Percentiles rank a stretch among this genome's conserved stretches.
These are phyloP conservation scores for Pampus argenteus DNA, from an alignment of 2,797 vertebrate species.

Conservation along the genomic window DNA sequence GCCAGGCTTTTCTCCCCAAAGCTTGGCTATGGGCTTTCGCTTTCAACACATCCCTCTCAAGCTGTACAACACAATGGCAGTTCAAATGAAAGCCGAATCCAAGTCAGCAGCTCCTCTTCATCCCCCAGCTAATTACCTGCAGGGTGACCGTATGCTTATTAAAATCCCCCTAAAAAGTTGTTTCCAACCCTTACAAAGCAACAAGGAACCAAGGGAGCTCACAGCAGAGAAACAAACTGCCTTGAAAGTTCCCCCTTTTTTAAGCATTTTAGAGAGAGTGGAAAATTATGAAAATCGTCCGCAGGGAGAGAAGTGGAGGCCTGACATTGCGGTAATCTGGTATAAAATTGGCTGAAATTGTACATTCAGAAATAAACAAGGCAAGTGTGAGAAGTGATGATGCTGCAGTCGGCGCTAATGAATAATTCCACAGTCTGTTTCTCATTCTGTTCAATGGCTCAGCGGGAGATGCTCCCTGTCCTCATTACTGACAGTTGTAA, in stretches of 20 bases:
- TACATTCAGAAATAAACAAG: constrained; percentile 69
- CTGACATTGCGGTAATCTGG: constrained; percentile 67
- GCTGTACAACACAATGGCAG: constrained; percentile 65
- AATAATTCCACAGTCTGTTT: constrained; percentile 56
- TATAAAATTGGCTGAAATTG: constrained; percentile 75
- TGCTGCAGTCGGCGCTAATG: constrained; percentile 52
- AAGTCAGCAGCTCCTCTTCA: constrained; percentile 68
- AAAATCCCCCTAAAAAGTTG: constrained; percentile 68
- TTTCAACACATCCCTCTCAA: constrained; percentile 75
- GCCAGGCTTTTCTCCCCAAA: constrained; percentile 56
- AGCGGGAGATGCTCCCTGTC: constrained; percentile 29
- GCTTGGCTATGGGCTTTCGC: constrained; percentile 66
- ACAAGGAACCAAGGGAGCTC: constrained; percentile 50
- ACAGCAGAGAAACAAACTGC: constrained; percentile 57
- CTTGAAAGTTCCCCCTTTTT: constrained; percentile 47
- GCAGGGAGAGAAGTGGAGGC: constrained; percentile 40
- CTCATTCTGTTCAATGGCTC: constrained; percentile 40
- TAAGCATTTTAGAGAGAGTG: constrained; percentile 21
- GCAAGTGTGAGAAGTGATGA: constrained; percentile 58
- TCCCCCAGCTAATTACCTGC: constrained; percentile 81
- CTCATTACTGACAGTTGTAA: constrained; percentile 40
- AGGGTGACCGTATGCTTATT: constrained; percentile 79
- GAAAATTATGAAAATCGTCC: constrained; percentile 64
- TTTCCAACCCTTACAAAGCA: constrained; percentile 61
- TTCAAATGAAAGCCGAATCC: constrained; percentile 75